phyloP scores from a whole-genome alignment of 2,797 vertebrate genomes.

The Peromyscus melanophrys region DNA sequence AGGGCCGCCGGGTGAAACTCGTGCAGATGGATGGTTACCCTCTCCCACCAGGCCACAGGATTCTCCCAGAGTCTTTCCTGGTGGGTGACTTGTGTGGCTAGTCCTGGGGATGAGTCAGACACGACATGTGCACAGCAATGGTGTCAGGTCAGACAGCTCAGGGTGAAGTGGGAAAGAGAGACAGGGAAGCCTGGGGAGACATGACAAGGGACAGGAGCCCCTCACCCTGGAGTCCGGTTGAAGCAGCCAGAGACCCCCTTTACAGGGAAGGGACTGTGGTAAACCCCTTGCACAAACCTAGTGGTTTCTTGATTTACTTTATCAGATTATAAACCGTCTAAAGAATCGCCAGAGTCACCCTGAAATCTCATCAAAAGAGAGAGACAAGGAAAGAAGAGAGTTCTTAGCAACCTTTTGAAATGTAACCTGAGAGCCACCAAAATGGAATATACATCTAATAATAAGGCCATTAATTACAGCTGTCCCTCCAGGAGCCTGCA shows the following conservation, averaged over 20 bases:
- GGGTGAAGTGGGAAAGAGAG: background rate
- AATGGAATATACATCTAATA: background rate
- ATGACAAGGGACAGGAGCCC: background rate
- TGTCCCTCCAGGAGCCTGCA: background rate
- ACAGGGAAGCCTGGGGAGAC: too few relatives aligned
- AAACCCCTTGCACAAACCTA: background rate
- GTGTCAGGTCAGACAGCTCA: background rate
- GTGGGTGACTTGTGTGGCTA: background rate
- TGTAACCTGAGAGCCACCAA: background rate
- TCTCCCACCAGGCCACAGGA: background rate
- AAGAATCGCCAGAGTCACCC: background rate
- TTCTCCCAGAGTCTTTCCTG: background rate
- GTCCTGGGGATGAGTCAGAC: background rate
- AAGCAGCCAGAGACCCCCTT: background rate
- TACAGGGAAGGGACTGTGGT: background rate
- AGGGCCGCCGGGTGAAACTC: background rate
- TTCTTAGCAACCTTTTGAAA: background rate
- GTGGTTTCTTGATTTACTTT: background rate
- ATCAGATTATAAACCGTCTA: background rate
- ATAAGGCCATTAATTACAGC: background rate
- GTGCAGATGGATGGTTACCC: background rate
- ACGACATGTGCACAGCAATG: rapidly evolving
- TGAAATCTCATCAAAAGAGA: background rate
- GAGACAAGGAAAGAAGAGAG: background rate
- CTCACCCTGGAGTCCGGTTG: background rate